These are phyloP conservation scores for Halichondria panicea DNA, from an alignment of 37 sponge, comb jelly and placozoan genomes.

Conservation along the genomic window DNA sequence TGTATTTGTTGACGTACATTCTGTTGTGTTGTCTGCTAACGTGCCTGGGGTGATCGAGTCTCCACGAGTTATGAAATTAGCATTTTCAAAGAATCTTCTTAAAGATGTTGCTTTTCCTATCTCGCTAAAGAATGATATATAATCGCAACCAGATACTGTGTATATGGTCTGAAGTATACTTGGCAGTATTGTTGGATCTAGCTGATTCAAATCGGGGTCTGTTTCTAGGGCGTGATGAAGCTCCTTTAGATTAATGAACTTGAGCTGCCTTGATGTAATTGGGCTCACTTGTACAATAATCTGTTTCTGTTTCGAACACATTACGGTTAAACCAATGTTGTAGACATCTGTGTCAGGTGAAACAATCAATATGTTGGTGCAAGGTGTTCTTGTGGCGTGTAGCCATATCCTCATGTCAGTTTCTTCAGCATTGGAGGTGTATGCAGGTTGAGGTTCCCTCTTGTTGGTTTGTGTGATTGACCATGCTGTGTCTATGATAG, in stretches of 20 bases:
- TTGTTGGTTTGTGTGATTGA: conserved; percentile 12
- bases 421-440: conserved; percentile 17
- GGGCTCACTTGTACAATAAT: conserved; percentile 13
- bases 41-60: not conserved
- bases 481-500: conserved; percentile 1
- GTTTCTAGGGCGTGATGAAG: not conserved
- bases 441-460: conserved; percentile 7
- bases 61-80: conserved; percentile 5
- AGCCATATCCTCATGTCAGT: conserved; percentile 12
- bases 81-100: conserved; percentile 6
- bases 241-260: not conserved
- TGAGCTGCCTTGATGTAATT: not conserved
- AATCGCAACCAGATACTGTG: conserved; percentile 12
- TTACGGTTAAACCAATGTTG: conserved; percentile 1
- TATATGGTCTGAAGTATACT: not conserved
- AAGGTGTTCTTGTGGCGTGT: not conserved
- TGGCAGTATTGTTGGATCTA: not conserved
- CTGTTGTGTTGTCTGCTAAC: not conserved
- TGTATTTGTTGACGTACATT: not conserved
- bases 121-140: too few species aligned
- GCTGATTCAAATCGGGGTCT: conserved; percentile 5
- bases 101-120: too few species aligned
- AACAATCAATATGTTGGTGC: not conserved
- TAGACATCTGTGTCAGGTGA: conserved; percentile 19
- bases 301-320: not conserved